phyloP scores from a whole-genome alignment of 2,113 vertebrate species.

The Oncorhynchus tshawytscha region DNA sequence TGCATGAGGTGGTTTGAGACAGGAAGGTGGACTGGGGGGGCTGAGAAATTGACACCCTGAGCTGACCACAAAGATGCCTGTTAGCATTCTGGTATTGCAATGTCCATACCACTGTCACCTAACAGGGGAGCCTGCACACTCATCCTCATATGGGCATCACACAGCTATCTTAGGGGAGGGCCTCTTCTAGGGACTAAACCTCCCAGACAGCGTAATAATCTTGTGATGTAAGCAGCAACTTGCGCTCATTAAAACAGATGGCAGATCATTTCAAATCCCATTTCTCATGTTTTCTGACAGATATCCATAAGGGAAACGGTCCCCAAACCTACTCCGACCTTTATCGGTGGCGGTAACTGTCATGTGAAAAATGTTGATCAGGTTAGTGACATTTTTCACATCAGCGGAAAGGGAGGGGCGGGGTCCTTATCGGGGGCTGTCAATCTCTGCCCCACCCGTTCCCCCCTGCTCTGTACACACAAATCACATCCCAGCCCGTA shows the following conservation, averaged over 20 bases:
- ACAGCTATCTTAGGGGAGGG: background rate
- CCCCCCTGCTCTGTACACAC: conserved; percentile 8
- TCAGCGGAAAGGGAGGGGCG: conserved; percentile 22
- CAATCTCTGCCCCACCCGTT: conserved; percentile 35
- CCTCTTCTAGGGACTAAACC: conserved; percentile 18
- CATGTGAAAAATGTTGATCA: conserved; percentile 36
- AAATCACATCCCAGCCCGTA: conserved; percentile 28
- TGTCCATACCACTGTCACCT: background rate
- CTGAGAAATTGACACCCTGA: background rate
- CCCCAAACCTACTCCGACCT: conserved; percentile 46
- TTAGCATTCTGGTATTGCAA: background rate
- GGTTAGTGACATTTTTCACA: conserved; percentile 44
- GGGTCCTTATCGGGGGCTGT: conserved; percentile 27
- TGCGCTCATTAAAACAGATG: conserved; percentile 40
- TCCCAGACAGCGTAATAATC: conserved; percentile 35
- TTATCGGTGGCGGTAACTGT: conserved; percentile 34
- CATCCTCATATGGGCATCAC: too few relatives aligned
- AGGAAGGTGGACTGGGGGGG: background rate
- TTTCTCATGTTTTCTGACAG: conserved; percentile 33
- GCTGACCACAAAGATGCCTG: conserved; percentile 10
- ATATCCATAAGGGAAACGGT: conserved; percentile 29
- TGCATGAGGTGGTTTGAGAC: conserved; percentile 11
- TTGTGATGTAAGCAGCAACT: conserved; percentile 33
- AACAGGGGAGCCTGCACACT: background rate
- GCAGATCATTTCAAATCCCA: conserved; percentile 35